A percentile compares a stretch with the other conserved stretches of the same genome.
phyloP scores from a whole-genome alignment of 1,140 invertebrate genomes.

The Trinorchestia longiramus region DNA sequence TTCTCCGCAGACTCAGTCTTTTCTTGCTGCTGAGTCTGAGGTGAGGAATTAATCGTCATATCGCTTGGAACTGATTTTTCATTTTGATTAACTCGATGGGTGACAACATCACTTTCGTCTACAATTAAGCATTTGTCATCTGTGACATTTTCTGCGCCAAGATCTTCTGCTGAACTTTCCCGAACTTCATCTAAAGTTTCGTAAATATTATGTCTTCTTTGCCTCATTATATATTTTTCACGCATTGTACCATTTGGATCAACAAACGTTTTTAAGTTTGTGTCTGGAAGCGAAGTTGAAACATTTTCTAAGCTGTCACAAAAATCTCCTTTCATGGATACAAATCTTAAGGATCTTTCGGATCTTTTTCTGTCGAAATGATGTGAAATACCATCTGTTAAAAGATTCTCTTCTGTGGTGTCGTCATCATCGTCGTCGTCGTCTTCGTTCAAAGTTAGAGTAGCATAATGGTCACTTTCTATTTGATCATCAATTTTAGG shows the following conservation, averaged over 20 bases:
- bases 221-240: slow-evolving; percentile 8
- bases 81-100: neutral
- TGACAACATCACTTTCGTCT: neutral
- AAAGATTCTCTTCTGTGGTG: neutral
- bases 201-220: slow-evolving; percentile 11
- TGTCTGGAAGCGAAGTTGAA: neutral
- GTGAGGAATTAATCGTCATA: neutral
- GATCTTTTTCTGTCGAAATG: neutral
- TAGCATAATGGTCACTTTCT: slow-evolving; percentile 11
- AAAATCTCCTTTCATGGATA: neutral
- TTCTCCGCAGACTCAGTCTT: neutral
- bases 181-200: slow-evolving; percentile 23
- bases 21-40: neutral
- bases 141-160: neutral
- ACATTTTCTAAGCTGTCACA: neutral
- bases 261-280: neutral
- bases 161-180: neutral
- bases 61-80: neutral
- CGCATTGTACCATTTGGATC: neutral
- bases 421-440: neutral
- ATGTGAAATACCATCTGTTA: neutral
- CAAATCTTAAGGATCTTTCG: neutral
- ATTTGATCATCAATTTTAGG: neutral
- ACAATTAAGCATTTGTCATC: neutral
- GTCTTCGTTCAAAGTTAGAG: slow-evolving; percentile 30